Evolutionary conservation across 64 coral and sea anemone species (phyloP).

Genomic region (Porites australiensis): DNA sequence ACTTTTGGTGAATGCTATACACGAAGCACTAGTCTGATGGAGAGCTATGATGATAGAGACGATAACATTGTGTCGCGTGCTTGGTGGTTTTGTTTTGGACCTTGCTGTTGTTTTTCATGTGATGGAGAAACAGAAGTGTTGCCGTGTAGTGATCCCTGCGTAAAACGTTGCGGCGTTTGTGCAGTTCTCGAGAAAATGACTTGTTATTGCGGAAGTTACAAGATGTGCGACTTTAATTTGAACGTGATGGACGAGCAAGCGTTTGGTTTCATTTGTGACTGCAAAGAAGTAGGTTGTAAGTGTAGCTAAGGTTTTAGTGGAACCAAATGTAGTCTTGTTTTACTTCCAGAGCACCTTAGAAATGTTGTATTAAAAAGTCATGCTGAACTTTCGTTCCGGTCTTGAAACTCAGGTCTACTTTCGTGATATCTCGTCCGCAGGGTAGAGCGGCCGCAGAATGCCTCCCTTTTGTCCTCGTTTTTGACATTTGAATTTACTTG

Average conservation of each 20-base stretch:
- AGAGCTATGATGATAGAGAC: conserved; percentile 18
- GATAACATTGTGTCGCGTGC: not conserved
- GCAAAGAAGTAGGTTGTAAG: conserved; percentile 20
- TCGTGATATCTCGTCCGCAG: no score
- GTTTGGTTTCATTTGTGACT: conserved; percentile 46
- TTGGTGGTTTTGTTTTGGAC: conserved; percentile 38
- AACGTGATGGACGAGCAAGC: conserved; percentile 46
- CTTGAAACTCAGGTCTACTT: no score
- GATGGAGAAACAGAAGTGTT: conserved; percentile 30
- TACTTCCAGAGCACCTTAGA: no score
- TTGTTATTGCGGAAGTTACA: conserved; percentile 46
- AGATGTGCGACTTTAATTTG: conserved; percentile 14
- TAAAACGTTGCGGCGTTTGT: conserved; percentile 25
- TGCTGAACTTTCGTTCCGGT: no score
- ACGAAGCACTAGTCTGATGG: conserved; percentile 3
- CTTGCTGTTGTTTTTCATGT: conserved; percentile 41
- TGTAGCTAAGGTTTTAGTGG: not conserved
- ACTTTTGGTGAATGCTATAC: conserved; percentile 2
- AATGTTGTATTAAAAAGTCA: no score
- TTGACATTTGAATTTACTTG: no score
- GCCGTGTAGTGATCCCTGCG: conserved; percentile 2
- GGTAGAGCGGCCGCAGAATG: no score
- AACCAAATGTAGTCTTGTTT: no score
- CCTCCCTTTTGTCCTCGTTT: no score
- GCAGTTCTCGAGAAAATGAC: conserved; percentile 35